phyloP scores from a whole-genome alignment of 2,888 invertebrate species.

The Andrena chrysosceles region DNA sequence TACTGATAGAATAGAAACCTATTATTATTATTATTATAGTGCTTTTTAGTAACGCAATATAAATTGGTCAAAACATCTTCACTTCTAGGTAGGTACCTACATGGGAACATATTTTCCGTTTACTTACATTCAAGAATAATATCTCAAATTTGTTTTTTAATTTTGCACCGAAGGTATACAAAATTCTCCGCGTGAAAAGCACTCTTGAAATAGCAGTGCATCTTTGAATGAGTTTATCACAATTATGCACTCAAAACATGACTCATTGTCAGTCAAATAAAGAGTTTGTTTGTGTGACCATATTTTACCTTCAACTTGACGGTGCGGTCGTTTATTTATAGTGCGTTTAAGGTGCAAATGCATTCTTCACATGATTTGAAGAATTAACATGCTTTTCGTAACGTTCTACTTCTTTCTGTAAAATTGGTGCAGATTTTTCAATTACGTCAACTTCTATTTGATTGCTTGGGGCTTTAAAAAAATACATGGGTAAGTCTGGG shows the following conservation, averaged over 20 bases:
- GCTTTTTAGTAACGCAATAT: neutral
- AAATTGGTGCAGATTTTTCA: neutral
- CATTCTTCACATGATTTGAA: neutral
- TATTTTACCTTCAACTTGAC: neutral
- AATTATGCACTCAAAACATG: neutral
- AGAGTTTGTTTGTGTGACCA: neutral
- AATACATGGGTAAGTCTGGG: no score
- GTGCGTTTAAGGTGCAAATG: neutral
- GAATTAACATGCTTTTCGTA: neutral
- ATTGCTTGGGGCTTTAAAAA: no score
- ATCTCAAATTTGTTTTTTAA: neutral
- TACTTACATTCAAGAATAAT: neutral
- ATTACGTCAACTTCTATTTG: no score
- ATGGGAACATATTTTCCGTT: neutral
- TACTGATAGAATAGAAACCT: no score
- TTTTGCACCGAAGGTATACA: neutral
- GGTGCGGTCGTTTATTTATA: constrained; percentile 2
- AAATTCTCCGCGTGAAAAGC: neutral
- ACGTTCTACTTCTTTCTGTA: neutral
- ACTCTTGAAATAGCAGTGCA: neutral
- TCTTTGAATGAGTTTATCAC: constrained; percentile 17
- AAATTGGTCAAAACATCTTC: neutral
- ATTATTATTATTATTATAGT: no score
- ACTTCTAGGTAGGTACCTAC: neutral
- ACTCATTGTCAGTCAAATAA: constrained; percentile 1